Conservation (phyloP, 2,888 invertebrate genomes). For the Drosophila demipolita region DNA sequence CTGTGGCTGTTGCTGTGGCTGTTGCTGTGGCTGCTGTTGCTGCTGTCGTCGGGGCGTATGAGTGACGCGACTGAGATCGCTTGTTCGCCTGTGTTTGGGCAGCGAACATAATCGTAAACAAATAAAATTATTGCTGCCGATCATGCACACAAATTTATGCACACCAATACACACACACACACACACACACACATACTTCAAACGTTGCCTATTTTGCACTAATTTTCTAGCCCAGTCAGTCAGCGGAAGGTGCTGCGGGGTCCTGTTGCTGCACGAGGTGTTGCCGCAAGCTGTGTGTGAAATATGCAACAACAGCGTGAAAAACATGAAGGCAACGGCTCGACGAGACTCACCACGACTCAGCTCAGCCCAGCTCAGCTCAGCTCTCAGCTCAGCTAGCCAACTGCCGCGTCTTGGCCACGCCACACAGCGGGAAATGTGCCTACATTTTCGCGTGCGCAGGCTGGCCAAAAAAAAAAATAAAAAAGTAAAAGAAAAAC, state of each 20-base stretch:
- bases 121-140: slow-evolving; percentile 82
- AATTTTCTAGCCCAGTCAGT: slow-evolving; percentile 62
- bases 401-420: slow-evolving; percentile 23
- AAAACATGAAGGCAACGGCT: slow-evolving; percentile 73
- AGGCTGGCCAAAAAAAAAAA: slow-evolving; percentile 28
- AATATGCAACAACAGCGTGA: slow-evolving; percentile 80
- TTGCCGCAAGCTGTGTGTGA: slow-evolving; percentile 81
- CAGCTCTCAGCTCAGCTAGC: slow-evolving; percentile 3
- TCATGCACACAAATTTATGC: slow-evolving; percentile 80
- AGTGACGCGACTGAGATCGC: slow-evolving; percentile 71
- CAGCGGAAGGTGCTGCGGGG: slow-evolving; percentile 4
- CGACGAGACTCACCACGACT: slow-evolving; percentile 10
- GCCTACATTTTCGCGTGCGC: slow-evolving; percentile 67
- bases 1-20: slow-evolving; percentile 4
- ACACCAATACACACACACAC: slow-evolving; percentile 48
- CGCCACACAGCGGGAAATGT: slow-evolving; percentile 75
- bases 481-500: slow-evolving; percentile 16
- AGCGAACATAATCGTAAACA: slow-evolving; percentile 82
- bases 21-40: slow-evolving; percentile 51
- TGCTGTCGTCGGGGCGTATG: slow-evolving; percentile 80
- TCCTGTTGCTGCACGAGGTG: slow-evolving; percentile 63
- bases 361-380: background rate
- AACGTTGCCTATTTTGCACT: slow-evolving; percentile 68
- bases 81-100: slow-evolving; percentile 75
- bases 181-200: background rate